phyloP scores from a whole-genome alignment of 2,888 invertebrate genomes.

The Nymphalis urticae region DNA sequence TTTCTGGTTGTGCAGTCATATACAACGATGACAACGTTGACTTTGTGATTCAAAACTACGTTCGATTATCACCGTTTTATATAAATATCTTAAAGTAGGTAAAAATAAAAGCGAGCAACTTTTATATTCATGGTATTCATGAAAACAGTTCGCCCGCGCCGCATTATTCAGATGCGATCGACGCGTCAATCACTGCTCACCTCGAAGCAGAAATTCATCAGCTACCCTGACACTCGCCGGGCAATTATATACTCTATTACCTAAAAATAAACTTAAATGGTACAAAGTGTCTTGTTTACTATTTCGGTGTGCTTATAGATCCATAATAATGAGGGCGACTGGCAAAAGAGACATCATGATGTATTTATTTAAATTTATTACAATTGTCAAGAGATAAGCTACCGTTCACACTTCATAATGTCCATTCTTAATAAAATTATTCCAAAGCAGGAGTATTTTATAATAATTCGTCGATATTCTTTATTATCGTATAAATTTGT shows the following conservation, averaged over 20 bases:
- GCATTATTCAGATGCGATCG: conserved; percentile 57
- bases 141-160: conserved; percentile 50
- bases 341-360: conserved; percentile 55
- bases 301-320: conserved; percentile 48
- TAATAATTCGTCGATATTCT: conserved; percentile 15
- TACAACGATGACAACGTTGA: not conserved
- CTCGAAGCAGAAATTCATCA: conserved; percentile 47
- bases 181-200: conserved; percentile 61
- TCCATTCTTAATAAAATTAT: conserved; percentile 28
- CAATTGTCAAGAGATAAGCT: conserved; percentile 58
- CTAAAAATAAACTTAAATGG: conserved; percentile 33
- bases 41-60: not conserved
- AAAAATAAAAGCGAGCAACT: conserved; percentile 12
- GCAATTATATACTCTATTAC: conserved; percentile 38
- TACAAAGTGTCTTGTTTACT: conserved; percentile 11
- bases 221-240: conserved; percentile 31
- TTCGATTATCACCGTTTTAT: not conserved
- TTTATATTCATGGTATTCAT: conserved; percentile 67
- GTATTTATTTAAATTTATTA: conserved; percentile 71
- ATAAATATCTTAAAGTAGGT: not conserved
- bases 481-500: not conserved
- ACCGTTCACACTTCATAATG: conserved; percentile 51
- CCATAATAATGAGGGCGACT: conserved; percentile 64
- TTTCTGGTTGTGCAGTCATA: conserved; percentile 20
- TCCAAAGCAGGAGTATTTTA: conserved; percentile 16